Conservation (phyloP, 2,113 vertebrate species). For the Anarhynchus alexandrinus region DNA sequence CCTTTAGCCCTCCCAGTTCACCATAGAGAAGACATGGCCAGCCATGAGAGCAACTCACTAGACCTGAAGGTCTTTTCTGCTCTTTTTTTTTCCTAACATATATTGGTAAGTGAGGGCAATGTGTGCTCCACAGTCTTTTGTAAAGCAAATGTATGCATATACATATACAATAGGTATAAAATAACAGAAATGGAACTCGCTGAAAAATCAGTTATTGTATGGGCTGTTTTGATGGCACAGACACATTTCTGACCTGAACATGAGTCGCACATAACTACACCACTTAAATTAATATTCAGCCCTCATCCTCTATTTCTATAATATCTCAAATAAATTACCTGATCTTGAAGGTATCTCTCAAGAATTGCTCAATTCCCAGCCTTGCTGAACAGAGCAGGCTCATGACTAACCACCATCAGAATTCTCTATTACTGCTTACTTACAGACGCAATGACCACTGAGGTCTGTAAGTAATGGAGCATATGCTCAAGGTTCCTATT, state of each 20-base stretch:
- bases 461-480: neutral
- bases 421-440: neutral
- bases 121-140: neutral
- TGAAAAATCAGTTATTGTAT: neutral
- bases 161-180: neutral
- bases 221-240: neutral
- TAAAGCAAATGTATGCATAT: neutral
- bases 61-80: neutral
- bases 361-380: neutral
- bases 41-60: neutral
- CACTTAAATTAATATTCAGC: neutral
- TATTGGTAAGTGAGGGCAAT: neutral
- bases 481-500: neutral
- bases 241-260: neutral
- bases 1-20: neutral
- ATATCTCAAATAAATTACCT: neutral
- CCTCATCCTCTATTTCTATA: neutral
- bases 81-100: neutral
- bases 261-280: neutral
- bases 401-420: neutral
- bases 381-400: neutral
- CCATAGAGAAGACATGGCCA: neutral
- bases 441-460: neutral
- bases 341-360: neutral
- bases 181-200: neutral